These are phyloP conservation scores for Drosophila ambigua DNA, from an alignment of 1,140 invertebrate species.

Conservation along the genomic window DNA sequence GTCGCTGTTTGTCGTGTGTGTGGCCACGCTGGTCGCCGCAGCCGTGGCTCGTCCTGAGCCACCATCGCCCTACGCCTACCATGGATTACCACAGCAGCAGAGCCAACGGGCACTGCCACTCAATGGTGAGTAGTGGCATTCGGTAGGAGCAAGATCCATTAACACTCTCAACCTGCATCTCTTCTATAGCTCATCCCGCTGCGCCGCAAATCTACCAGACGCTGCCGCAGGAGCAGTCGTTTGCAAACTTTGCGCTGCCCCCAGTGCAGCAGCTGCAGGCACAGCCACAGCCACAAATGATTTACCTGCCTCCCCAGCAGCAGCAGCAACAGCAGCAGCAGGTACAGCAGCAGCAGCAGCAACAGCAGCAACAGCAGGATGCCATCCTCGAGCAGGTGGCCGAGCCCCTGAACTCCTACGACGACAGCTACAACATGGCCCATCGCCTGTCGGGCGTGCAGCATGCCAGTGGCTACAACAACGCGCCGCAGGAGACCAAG, in stretches of 20 bases:
- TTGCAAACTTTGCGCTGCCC: slow-evolving; percentile 61
- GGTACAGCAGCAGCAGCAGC: slow-evolving; percentile 38
- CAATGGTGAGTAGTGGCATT: slow-evolving; percentile 59
- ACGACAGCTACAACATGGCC: slow-evolving; percentile 79
- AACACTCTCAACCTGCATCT: background rate
- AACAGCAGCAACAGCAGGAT: slow-evolving; percentile 48
- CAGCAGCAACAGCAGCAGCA: slow-evolving; percentile 34
- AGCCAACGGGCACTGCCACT: slow-evolving; percentile 68
- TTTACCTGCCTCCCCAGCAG: slow-evolving; percentile 58
- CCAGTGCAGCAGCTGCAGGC: slow-evolving; percentile 18
- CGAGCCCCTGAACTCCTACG: slow-evolving; percentile 58
- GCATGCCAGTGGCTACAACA: slow-evolving; percentile 74
- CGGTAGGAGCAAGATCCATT: too few relatives aligned
- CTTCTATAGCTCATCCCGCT: slow-evolving; percentile 42
- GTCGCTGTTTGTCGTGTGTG: slow-evolving; percentile 84
- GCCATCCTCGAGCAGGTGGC: slow-evolving; percentile 40
- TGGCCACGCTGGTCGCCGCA: slow-evolving; percentile 81
- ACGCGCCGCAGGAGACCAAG: slow-evolving; percentile 66
- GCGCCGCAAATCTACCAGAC: slow-evolving; percentile 72
- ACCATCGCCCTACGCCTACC: slow-evolving; percentile 86
- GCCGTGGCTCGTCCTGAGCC: slow-evolving; percentile 86
- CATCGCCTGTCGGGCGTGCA: slow-evolving; percentile 67
- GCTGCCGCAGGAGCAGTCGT: slow-evolving; percentile 72
- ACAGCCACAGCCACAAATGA: slow-evolving; percentile 47
- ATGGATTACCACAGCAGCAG: slow-evolving; percentile 84